phyloP scores from a whole-genome alignment of 2,888 invertebrate genomes.

The Apocheima hispidaria region DNA sequence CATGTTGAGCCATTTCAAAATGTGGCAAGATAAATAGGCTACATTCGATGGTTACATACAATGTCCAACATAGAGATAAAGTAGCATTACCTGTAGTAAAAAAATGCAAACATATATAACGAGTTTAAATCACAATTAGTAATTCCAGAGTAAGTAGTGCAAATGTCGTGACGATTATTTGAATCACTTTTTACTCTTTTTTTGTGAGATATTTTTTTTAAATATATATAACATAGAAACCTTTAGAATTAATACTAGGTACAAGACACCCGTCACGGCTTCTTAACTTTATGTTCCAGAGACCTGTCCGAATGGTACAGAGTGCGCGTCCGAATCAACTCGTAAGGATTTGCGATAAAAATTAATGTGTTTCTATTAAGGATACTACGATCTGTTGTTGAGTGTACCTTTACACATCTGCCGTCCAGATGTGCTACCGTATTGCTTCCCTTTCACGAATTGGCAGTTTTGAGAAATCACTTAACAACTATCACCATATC shows the following conservation, averaged over 20 bases:
- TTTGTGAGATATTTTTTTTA: constrained; percentile 44
- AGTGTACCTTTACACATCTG: constrained; percentile 83
- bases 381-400: constrained; percentile 80
- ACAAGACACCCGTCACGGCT: constrained; percentile 76
- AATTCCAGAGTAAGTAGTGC: constrained; percentile 24
- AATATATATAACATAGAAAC: constrained; percentile 44
- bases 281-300: constrained; percentile 86
- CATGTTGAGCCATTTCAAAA: constrained; percentile 56
- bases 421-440: constrained; percentile 82
- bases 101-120: constrained; percentile 1
- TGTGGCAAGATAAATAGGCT: constrained; percentile 10
- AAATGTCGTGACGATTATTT: constrained; percentile 37
- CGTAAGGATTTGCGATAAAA: constrained; percentile 89
- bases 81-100: constrained; percentile 28
- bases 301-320: constrained; percentile 92
- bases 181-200: background rate
- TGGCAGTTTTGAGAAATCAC: constrained; percentile 72
- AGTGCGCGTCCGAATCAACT: constrained; percentile 94
- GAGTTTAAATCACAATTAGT: constrained; percentile 17
- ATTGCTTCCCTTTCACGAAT: constrained; percentile 78
- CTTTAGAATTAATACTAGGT: constrained; percentile 53
- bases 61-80: constrained; percentile 33
- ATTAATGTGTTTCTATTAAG: constrained; percentile 82
- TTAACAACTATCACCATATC: constrained; percentile 20
- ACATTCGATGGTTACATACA: constrained; percentile 30